Evolutionary conservation across 2,888 invertebrate species (phyloP).

Genomic region (Eupsilia transversa): DNA sequence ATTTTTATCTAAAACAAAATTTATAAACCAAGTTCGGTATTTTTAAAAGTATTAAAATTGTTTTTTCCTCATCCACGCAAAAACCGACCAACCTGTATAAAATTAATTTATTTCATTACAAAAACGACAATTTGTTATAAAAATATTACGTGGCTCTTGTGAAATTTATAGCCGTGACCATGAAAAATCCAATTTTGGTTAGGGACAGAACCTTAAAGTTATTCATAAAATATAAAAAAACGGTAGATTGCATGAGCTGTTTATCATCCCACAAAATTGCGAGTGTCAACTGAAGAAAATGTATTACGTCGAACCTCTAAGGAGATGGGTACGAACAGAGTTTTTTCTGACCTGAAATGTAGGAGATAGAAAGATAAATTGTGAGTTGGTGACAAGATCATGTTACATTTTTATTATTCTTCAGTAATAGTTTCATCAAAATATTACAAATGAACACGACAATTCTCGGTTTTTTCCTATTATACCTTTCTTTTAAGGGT

Average conservation of each 20-base stretch:
- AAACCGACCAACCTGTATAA: background rate
- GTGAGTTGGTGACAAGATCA: constrained; percentile 24
- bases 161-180: constrained; percentile 51
- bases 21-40: background rate
- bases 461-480: background rate
- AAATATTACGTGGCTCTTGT: constrained; percentile 35
- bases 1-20: constrained; percentile 6
- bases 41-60: background rate
- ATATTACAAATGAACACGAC: constrained; percentile 10
- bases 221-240: constrained; percentile 49
- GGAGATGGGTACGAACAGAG: constrained; percentile 7
- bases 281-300: constrained; percentile 53
- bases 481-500: background rate
- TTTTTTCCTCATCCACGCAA: background rate
- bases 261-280: constrained; percentile 60
- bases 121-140: constrained; percentile 30
- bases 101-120: constrained; percentile 31
- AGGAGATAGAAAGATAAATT: constrained; percentile 12
- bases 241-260: constrained; percentile 46
- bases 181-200: constrained; percentile 58
- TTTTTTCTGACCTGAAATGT: constrained; percentile 18
- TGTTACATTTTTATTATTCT: constrained; percentile 22
- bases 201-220: constrained; percentile 33
- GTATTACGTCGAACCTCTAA: constrained; percentile 50
- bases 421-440: constrained; percentile 29